Conservation (phyloP, 1,140 invertebrate species). For the Micrasema longulum region DNA sequence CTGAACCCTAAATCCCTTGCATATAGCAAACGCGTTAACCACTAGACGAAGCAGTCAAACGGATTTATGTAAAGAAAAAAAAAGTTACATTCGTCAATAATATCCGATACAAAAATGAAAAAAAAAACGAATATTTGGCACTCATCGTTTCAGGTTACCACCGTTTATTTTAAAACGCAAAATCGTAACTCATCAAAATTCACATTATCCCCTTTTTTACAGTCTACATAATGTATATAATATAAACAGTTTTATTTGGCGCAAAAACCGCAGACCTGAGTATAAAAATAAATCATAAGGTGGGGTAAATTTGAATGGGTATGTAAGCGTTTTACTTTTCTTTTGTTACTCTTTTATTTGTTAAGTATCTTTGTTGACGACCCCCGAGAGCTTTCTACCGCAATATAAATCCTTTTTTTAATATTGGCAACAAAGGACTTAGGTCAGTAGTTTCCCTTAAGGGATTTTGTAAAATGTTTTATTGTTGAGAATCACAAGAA, state of each 20-base stretch:
- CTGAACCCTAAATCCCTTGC: too few species aligned
- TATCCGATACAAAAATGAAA: too few species aligned
- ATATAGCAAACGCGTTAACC: too few species aligned
- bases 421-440: slow-evolving; percentile 21
- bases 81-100: too few species aligned
- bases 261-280: neutral
- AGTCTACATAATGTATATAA: too few species aligned
- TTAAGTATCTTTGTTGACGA: neutral
- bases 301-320: slow-evolving; percentile 29
- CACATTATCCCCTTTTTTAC: too few species aligned
- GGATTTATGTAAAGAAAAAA: too few species aligned
- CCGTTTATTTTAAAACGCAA: too few species aligned
- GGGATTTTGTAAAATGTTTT: neutral
- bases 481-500: slow-evolving; percentile 16
- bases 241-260: neutral
- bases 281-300: neutral
- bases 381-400: slow-evolving; percentile 4
- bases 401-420: slow-evolving; percentile 30
- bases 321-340: slow-evolving; percentile 6
- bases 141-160: too few species aligned
- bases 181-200: too few species aligned
- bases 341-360: slow-evolving; percentile 14
- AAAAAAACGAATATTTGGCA: too few species aligned
- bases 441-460: slow-evolving; percentile 11
- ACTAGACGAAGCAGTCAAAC: too few species aligned